Evolutionary conservation across 2,797 vertebrate genomes (phyloP).

Genomic region (Falco berigora): DNA sequence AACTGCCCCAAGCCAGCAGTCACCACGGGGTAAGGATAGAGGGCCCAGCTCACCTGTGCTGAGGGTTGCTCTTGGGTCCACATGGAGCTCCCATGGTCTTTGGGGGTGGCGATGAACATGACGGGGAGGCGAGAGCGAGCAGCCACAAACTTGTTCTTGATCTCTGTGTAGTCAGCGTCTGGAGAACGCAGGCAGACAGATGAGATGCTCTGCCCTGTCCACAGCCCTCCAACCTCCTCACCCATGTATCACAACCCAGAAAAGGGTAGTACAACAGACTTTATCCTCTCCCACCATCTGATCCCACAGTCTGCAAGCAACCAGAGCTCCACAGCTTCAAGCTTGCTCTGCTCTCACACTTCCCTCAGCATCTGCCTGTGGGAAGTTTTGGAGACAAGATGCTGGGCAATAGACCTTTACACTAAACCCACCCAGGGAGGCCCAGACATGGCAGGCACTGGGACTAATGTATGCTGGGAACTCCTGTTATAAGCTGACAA

Average conservation of each 20-base stretch:
- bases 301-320: neutral
- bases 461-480: neutral
- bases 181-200: neutral
- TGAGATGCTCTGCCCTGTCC: neutral
- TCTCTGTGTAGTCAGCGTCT: constrained; percentile 85
- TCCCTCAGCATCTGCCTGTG: neutral
- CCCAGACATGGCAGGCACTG: neutral
- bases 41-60: constrained; percentile 77
- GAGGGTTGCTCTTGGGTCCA: constrained; percentile 87
- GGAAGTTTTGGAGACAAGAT: neutral
- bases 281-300: neutral
- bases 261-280: neutral
- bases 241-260: rapidly evolving
- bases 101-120: constrained; percentile 92
- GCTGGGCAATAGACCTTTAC: neutral
- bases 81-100: constrained; percentile 82
- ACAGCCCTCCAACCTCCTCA: neutral
- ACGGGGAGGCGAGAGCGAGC: constrained; percentile 81
- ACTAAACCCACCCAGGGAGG: neutral
- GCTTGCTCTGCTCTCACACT: neutral
- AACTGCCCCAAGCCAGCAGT: neutral
- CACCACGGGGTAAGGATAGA: rapidly evolving
- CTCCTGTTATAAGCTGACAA: neutral
- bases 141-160: constrained; percentile 86
- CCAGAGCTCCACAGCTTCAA: rapidly evolving